Percentiles rank a stretch among this genome's conserved stretches.
These are phyloP conservation scores for Willisornis vidua DNA, from an alignment of 2,113 vertebrate genomes.

Conservation along the genomic window DNA sequence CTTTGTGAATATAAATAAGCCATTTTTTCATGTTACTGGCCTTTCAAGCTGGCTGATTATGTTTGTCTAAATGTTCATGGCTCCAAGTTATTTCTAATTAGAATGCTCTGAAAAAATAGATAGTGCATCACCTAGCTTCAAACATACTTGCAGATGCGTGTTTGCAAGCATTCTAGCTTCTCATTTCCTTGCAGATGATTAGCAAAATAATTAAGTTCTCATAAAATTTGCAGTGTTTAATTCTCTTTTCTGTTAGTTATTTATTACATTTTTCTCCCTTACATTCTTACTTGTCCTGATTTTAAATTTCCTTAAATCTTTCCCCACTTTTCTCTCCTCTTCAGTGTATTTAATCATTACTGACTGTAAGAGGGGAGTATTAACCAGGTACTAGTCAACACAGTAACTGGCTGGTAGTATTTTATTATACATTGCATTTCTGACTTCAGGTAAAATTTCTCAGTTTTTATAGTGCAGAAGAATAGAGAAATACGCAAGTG, in stretches of 20 bases:
- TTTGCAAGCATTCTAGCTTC: background rate
- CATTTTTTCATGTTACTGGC: background rate
- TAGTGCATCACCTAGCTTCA: background rate
- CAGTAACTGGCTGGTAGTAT: background rate
- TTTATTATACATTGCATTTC: background rate
- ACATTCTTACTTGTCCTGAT: background rate
- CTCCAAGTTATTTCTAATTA: constrained; percentile 19
- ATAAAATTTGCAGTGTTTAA: background rate
- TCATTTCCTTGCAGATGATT: background rate
- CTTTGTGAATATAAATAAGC: background rate
- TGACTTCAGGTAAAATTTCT: background rate
- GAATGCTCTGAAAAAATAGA: background rate
- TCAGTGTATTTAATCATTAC: background rate
- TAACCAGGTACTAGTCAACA: background rate
- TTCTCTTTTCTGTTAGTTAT: background rate
- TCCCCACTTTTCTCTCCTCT: background rate
- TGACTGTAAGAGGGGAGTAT: background rate
- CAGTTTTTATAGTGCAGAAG: background rate
- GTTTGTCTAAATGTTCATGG: background rate
- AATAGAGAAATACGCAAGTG: background rate
- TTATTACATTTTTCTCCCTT: background rate
- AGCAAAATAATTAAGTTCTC: constrained; percentile 14
- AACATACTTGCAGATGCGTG: background rate
- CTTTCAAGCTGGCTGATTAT: background rate
- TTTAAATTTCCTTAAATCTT: background rate